These are phyloP conservation scores for Drosophila murphyi DNA, from an alignment of 1,140 invertebrate genomes.

Conservation along the genomic window DNA sequence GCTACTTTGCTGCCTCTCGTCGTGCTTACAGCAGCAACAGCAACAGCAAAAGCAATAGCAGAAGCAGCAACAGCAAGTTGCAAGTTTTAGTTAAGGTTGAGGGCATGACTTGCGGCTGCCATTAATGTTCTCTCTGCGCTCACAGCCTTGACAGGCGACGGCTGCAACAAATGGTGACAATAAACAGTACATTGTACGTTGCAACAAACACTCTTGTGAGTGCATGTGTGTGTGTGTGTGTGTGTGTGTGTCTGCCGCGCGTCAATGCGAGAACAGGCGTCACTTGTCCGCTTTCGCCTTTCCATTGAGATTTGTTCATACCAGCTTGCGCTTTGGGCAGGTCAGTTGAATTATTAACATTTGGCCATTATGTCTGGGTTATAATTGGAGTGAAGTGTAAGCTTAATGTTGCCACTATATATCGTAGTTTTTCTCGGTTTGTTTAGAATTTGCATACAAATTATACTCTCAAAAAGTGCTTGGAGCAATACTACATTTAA, in stretches of 20 bases:
- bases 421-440: no score
- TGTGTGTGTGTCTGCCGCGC: background rate
- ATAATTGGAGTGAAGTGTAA: background rate
- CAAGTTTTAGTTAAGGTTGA: conserved; percentile 60
- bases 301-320: background rate
- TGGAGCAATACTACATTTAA: no score
- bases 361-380: background rate
- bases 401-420: no score
- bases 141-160: conserved; percentile 62
- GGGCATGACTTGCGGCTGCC: conserved; percentile 71
- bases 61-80: conserved; percentile 9
- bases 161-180: conserved; percentile 50
- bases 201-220: conserved; percentile 8
- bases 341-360: background rate
- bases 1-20: conserved; percentile 57
- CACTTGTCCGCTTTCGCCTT: background rate
- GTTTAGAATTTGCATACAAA: no score
- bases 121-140: conserved; percentile 56
- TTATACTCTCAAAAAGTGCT: no score
- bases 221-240: background rate
- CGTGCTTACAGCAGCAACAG: conserved; percentile 1
- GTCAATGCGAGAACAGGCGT: background rate
- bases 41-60: background rate
- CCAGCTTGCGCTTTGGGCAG: background rate
- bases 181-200: conserved; percentile 51